Conservation (phyloP, 2,797 vertebrate species). For the Diceros bicornis region DNA sequence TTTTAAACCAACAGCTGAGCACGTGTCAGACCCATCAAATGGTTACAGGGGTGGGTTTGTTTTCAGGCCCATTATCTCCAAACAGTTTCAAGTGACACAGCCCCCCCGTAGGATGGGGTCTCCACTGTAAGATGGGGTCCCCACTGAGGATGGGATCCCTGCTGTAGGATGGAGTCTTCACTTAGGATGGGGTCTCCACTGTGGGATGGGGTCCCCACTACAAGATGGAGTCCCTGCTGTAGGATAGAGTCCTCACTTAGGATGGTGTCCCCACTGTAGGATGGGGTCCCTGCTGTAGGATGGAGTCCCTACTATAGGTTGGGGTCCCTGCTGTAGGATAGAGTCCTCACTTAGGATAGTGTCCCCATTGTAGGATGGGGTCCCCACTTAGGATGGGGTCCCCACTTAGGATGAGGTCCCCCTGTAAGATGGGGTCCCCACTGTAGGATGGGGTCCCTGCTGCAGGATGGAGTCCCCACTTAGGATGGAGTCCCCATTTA, state of each 20-base stretch:
- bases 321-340: too few species aligned
- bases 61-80: background rate
- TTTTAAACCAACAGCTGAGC: background rate
- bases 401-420: fast-evolving
- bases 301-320: too few species aligned
- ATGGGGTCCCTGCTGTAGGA: too few species aligned
- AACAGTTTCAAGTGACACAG: background rate
- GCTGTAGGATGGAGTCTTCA: background rate
- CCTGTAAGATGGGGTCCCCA: too few species aligned
- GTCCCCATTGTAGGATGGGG: too few species aligned
- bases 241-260: too few species aligned
- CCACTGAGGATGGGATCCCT: too few species aligned
- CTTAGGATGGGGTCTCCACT: too few species aligned
- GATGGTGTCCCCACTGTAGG: too few species aligned
- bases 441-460: background rate
- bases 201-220: too few species aligned
- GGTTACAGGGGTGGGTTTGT: background rate
- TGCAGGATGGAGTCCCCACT: too few species aligned
- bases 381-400: background rate
- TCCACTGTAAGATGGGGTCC: background rate
- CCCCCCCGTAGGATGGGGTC: background rate
- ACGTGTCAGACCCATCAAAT: background rate
- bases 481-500: fast-evolving
- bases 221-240: background rate
- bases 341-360: fast-evolving